Conservation (phyloP, 2,797 vertebrate species). For the Rhabdomys pumilio region DNA sequence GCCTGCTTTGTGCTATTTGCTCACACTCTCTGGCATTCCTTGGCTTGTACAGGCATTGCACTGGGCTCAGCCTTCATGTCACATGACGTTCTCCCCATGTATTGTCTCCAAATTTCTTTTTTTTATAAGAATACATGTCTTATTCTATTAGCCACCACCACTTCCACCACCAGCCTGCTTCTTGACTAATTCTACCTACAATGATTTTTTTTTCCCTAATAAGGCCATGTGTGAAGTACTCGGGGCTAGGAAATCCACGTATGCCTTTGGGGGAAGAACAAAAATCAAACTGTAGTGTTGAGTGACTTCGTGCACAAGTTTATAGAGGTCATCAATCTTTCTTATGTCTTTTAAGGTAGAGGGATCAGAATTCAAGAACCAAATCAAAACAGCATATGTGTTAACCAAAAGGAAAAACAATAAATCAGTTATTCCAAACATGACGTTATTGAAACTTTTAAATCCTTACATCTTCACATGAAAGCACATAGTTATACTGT, state of each 20-base stretch:
- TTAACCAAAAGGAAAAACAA: background rate
- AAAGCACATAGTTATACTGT: constrained; percentile 14
- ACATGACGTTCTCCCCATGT: background rate
- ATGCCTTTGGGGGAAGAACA: background rate
- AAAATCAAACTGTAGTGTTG: background rate
- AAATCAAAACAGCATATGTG: constrained; percentile 1
- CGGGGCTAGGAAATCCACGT: background rate
- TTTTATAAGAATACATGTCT: background rate
- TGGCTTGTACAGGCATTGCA: background rate
- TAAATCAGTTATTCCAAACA: background rate
- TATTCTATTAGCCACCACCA: no score
- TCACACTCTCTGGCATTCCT: background rate
- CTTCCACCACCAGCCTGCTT: background rate
- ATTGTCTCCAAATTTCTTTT: background rate
- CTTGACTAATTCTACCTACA: background rate
- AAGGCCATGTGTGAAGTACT: background rate
- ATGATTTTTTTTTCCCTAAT: background rate
- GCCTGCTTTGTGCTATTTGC: background rate
- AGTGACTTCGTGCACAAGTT: constrained; percentile 26
- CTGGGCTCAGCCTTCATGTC: background rate
- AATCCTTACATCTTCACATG: background rate
- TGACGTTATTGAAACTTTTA: constrained; percentile 45
- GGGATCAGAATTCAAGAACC: constrained; percentile 61
- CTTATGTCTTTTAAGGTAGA: constrained; percentile 47
- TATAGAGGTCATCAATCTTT: constrained; percentile 26